phyloP scores from a whole-genome alignment of 2,113 vertebrate genomes.

The Xiphophorus couchianus region DNA sequence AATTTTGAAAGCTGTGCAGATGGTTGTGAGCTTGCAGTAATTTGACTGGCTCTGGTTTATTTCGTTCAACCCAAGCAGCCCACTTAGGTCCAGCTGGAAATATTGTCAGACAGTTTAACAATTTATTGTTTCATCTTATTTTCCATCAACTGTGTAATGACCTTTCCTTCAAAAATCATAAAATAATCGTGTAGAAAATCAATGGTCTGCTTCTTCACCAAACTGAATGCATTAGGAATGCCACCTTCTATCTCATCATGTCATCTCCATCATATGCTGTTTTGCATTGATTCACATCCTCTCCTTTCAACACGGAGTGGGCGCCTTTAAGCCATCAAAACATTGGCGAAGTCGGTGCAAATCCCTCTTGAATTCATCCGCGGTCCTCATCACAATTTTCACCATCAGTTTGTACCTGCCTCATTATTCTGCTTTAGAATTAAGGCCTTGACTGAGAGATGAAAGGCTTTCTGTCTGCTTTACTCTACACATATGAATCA shows the following conservation, averaged over 20 bases:
- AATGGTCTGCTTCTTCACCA: not conserved
- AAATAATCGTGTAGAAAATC: not conserved
- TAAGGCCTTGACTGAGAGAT: conserved; percentile 11
- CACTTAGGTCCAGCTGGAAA: not conserved
- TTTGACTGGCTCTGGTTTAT: conserved; percentile 29
- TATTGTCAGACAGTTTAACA: not conserved
- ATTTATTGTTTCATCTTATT: not conserved
- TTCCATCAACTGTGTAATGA: not conserved
- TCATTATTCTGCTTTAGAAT: not conserved
- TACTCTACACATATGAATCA: conserved; percentile 34
- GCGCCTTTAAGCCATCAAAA: not conserved
- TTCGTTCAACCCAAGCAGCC: conserved; percentile 14
- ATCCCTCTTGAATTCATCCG: conserved; percentile 1
- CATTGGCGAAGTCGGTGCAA: not conserved
- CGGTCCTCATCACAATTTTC: conserved; percentile 36
- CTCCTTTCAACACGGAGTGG: not conserved
- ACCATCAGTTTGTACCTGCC: conserved; percentile 2
- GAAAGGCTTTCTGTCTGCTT: conserved; percentile 7
- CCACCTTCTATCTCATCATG: not conserved
- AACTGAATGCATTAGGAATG: not conserved
- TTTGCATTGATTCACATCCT: not conserved
- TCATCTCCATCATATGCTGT: too few relatives aligned
- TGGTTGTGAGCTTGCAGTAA: conserved; percentile 29
- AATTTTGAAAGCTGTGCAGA: conserved; percentile 44
- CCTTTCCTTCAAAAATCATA: not conserved